Conservation (phyloP, 1,140 invertebrate species). For the Pseudomyrmex cubaensis region DNA sequence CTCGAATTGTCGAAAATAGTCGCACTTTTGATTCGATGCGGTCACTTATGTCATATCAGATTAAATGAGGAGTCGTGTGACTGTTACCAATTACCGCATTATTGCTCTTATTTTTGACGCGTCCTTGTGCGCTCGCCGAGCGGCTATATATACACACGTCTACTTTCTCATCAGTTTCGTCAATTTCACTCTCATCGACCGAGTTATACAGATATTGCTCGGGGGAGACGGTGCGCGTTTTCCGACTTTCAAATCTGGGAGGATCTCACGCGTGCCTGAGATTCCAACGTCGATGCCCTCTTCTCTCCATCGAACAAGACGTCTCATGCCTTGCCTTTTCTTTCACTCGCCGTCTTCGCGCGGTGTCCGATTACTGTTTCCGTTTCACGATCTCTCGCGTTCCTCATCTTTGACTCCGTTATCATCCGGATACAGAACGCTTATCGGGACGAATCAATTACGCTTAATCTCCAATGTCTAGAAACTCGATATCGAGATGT, state of each 20-base stretch:
- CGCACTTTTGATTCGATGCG: background rate
- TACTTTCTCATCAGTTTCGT: constrained; percentile 9
- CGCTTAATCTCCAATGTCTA: background rate
- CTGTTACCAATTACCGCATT: background rate
- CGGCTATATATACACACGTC: too few relatives aligned
- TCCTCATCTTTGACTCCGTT: background rate
- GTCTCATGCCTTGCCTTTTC: background rate
- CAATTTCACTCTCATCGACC: constrained; percentile 25
- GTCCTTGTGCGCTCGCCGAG: background rate
- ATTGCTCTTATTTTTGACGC: constrained; percentile 23
- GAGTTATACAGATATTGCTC: background rate
- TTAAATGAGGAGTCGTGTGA: background rate
- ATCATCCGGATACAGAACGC: constrained; percentile 1
- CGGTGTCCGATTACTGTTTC: constrained; percentile 38
- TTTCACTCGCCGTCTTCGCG: constrained; percentile 21
- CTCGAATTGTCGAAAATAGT: background rate
- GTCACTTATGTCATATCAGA: background rate
- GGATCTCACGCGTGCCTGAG: constrained; percentile 25
- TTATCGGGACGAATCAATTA: constrained; percentile 3
- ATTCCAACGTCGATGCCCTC: constrained; percentile 20
- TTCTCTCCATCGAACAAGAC: constrained; percentile 23
- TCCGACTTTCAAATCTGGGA: constrained; percentile 35
- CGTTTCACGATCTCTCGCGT: constrained; percentile 11
- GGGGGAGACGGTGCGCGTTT: too few relatives aligned
- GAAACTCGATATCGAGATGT: background rate